These are phyloP conservation scores for Cyprinodon tularosa DNA, from an alignment of 2,113 vertebrate species.

Conservation along the genomic window DNA sequence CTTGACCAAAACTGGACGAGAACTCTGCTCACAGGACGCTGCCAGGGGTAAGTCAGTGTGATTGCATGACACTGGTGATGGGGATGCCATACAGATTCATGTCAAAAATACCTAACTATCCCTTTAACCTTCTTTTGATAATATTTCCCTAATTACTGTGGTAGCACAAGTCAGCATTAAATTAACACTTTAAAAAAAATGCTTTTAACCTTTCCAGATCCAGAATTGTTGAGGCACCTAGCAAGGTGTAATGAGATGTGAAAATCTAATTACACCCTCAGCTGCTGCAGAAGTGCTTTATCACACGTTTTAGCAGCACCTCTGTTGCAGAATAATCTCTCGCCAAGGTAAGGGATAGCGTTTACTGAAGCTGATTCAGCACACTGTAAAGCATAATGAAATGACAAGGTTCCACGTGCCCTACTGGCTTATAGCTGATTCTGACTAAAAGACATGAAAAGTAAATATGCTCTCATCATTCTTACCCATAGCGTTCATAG, in stretches of 20 bases:
- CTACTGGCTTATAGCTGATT: constrained; percentile 23
- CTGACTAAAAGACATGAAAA: constrained; percentile 28
- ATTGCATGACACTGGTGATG: too few species aligned
- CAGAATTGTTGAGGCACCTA: constrained; percentile 35
- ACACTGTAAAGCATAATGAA: constrained; percentile 44
- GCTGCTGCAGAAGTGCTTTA: constrained; percentile 36
- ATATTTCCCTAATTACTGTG: constrained; percentile 23
- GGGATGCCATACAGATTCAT: too few species aligned
- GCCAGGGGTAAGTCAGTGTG: too few species aligned
- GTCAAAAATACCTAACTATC: too few species aligned
- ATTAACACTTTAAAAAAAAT: constrained; percentile 16
- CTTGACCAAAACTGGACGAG: too few species aligned
- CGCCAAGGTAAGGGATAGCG: constrained; percentile 6
- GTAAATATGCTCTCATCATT: background rate
- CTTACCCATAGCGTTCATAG: background rate
- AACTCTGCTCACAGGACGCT: too few species aligned
- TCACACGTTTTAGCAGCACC: constrained; percentile 45
- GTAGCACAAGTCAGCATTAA: constrained; percentile 4
- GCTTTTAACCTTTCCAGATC: constrained; percentile 29
- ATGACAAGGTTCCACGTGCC: constrained; percentile 55
- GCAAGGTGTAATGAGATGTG: constrained; percentile 59
- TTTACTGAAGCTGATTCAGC: constrained; percentile 53
- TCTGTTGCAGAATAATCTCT: constrained; percentile 42
- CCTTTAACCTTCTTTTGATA: constrained; percentile 15
- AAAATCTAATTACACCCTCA: constrained; percentile 56